These are phyloP conservation scores for Podarcis siculus DNA, from an alignment of 2,797 vertebrate genomes.

Conservation along the genomic window DNA sequence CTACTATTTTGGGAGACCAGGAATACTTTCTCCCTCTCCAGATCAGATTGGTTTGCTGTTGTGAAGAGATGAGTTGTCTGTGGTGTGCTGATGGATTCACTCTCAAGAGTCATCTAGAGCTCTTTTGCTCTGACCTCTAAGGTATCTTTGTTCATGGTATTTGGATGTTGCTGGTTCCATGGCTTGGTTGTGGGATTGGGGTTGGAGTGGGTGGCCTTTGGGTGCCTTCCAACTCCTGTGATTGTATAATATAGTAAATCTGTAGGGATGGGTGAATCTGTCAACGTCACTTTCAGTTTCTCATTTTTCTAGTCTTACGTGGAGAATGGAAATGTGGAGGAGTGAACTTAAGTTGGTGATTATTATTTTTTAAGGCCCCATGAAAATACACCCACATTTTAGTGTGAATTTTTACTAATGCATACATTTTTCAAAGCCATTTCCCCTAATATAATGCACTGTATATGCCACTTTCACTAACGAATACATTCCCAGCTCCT, in stretches of 20 bases:
- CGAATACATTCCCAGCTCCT: too few species aligned
- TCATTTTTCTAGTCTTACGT: too few species aligned
- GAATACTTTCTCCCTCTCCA: background rate
- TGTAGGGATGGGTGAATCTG: background rate
- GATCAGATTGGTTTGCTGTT: background rate
- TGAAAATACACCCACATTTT: too few species aligned
- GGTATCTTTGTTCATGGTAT: background rate
- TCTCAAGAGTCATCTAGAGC: background rate
- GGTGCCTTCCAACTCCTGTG: background rate
- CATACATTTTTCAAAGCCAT: too few species aligned
- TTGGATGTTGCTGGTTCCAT: background rate
- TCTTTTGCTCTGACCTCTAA: background rate
- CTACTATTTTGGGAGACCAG: background rate
- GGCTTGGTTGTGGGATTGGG: background rate
- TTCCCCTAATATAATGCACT: too few species aligned
- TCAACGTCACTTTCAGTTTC: too few species aligned
- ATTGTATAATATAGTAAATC: too few species aligned
- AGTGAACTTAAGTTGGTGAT: too few species aligned
- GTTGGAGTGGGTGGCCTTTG: background rate
- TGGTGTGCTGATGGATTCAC: background rate
- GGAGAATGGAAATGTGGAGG: too few species aligned
- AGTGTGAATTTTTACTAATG: too few species aligned
- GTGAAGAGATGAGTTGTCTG: background rate
- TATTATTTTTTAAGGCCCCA: too few species aligned
- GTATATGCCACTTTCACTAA: too few species aligned